A percentile compares a stretch with the other conserved stretches of the same genome.
These are phyloP conservation scores for Drosophila siamana DNA, from an alignment of 2,888 invertebrate species.

Conservation along the genomic window DNA sequence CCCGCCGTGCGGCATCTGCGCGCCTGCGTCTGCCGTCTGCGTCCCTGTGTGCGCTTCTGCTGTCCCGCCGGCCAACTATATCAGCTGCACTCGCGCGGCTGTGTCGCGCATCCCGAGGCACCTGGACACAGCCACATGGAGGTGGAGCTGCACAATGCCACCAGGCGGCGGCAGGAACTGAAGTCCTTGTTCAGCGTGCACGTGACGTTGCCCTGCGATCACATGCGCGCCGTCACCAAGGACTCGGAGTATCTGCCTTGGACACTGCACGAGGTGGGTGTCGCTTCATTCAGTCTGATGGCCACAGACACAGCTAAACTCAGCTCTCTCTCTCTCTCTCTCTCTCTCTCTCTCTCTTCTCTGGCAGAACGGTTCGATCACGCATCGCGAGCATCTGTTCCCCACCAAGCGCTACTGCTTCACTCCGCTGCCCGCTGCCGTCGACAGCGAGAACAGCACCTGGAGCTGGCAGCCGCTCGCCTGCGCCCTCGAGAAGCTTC, in stretches of 20 bases:
- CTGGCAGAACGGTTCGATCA: conserved; percentile 77
- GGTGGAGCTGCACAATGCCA: conserved; percentile 61
- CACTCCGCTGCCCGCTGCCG: conserved; percentile 49
- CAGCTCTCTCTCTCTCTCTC: too few relatives aligned
- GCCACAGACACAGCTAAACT: conserved; percentile 21
- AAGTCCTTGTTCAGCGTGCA: conserved; percentile 63
- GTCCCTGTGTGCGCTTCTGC: conserved; percentile 84
- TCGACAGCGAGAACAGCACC: conserved; percentile 39
- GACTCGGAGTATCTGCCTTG: conserved; percentile 53
- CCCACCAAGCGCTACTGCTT: conserved; percentile 77
- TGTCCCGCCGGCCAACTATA: conserved; percentile 74
- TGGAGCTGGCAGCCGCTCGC: conserved; percentile 82
- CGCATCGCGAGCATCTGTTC: conserved; percentile 63
- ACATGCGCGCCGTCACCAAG: conserved; percentile 69
- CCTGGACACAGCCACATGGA: conserved; percentile 50
- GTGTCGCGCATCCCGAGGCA: conserved; percentile 17
- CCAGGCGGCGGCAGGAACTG: conserved; percentile 5
- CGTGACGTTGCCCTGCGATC: conserved; percentile 71
- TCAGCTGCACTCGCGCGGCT: conserved; percentile 50
- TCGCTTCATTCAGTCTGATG: too few relatives aligned
- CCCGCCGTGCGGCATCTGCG: conserved; percentile 73
- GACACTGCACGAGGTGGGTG: conserved; percentile 67
- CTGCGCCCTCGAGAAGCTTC: conserved; percentile 73
- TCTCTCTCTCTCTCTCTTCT: too few relatives aligned
- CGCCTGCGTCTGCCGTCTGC: conserved; percentile 83